Base-by-base conservation (phyloP, 2,797 vertebrate genomes). In the Eulemur albifrons region DNA sequence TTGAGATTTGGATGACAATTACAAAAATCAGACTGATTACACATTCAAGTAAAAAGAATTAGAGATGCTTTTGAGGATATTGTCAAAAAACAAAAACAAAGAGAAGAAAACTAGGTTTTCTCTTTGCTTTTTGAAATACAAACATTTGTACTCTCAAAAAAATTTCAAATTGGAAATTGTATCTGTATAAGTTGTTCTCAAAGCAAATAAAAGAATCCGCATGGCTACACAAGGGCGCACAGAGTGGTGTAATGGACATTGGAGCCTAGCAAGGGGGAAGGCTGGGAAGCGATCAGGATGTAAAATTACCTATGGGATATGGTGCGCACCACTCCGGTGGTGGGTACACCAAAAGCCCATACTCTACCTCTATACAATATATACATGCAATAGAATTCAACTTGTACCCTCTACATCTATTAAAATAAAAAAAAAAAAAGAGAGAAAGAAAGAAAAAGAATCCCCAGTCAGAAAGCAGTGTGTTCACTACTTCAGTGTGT, bases 131-230 rank as follows among this genome's bases (percentile, higher is more conserved):
- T 0, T n/a, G 43, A 91, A 87, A 75, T 76, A 3, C 2, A 90
- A 84, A 69, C 1, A 90, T 43, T 69, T 27, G 0, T 23, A 63
- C 20, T 35, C 23, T 14, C 92, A 1, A 77, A 54, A 77, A 35
- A 80, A 61, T 52, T 93, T 65, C 3, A 63, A 82, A 94, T 79
- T 57, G 76, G 38, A 86, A 77, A 4, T 11, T 81, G 0, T 40
- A 7, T 84, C 10, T 93, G 43, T 32, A 95, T 93, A 38, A 67
- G 11, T 90, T 93, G 57, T 92, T 95, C 23, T 1, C 88, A n/a
- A 88, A 93, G 86, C 21, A 93, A 97, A 95, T 88, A 32, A 15
- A 38, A 85, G 35, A n/a, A 63, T 25, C 30, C 57, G 3, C 4
- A 7, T 63, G 61, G 30, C 61, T 63, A 30, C 30, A 32, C 61